Base-by-base conservation (phyloP, 2,888 invertebrate species). In the Dendrolimus houi region DNA sequence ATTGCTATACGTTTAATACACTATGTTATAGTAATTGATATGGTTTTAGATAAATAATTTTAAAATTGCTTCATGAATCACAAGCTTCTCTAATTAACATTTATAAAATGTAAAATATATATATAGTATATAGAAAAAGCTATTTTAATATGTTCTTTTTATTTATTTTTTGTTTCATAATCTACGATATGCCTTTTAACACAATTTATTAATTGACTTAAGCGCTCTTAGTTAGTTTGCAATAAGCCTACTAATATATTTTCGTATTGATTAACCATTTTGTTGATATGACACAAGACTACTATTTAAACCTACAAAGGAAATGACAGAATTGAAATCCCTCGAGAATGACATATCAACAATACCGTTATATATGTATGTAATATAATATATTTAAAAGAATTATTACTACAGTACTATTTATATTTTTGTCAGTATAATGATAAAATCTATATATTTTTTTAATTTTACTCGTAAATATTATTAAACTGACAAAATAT, bases 111-210 rank as follows among this genome's bases (percentile, higher is more conserved):
- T 29, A 29, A 29, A 29, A 29, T 29, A 29, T 29, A 29, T 29
- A 29, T 29, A 29, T 29, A 29, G 6, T 29, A 6, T 29, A 29
- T 29, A 29, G 29, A 6, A 29, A 29, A 29, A 29, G 29, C 29
- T 29, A 29, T 29, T 29, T 29, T 29, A 29, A 29, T 17, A 17
- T 17, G 3, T 17, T 3, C 2, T 17, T 17, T 17, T 17, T 17
- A 17, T 17, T 17, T 17, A 17, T 17, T 17, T 17, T 17, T 17
- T 17, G 17, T 17, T 17, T 17, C 3, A 17, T 29, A 29, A 29
- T 47, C 47, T 47, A 55, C 41, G 41, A 55, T 55, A 12, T 55
- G n/a, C 41, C 42, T 55, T 42, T 55, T 55, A 55, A 55, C 8
- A 41, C 41, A 14, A 55, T 41, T 54, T 7, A 54, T 10, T 54